Conservation (phyloP, 2,888 invertebrate species). For the Troides oblongomaculatus region DNA sequence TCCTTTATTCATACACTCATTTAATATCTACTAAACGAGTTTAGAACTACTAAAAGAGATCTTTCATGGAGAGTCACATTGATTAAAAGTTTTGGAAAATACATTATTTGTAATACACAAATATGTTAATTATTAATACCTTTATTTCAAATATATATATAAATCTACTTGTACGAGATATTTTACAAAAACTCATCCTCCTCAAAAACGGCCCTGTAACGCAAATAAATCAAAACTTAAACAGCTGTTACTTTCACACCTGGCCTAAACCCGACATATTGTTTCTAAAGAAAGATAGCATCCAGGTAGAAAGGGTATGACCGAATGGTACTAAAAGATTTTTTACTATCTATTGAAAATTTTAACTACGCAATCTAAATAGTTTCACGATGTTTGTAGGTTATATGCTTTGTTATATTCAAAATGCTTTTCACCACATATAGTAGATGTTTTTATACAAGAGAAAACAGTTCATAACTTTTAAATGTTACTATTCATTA, state of each 20-base stretch:
- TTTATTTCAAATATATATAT: no score
- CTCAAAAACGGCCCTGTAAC: neutral
- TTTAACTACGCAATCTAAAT: neutral
- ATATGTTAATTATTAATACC: no score
- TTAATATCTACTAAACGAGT: no score
- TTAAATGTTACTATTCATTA: no score
- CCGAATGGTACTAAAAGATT: neutral
- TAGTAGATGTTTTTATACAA: no score
- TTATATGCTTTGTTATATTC: neutral
- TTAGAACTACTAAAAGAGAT: no score
- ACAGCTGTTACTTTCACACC: conserved; percentile 23
- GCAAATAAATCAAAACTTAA: conserved; percentile 5
- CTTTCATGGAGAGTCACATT: no score
- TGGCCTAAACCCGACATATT: conserved; percentile 9
- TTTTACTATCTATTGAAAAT: neutral
- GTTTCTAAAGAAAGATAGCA: conserved; percentile 9
- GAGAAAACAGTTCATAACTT: no score
- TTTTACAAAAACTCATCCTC: no score
- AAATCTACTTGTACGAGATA: no score
- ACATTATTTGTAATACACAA: no score
- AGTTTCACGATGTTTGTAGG: neutral
- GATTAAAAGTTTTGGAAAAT: no score
- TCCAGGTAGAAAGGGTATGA: conserved; percentile 11
- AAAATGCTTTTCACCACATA: neutral
- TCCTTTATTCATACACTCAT: neutral